Evolutionary conservation across 2,888 invertebrate genomes (phyloP).

Genomic region (Agrochola lota): DNA sequence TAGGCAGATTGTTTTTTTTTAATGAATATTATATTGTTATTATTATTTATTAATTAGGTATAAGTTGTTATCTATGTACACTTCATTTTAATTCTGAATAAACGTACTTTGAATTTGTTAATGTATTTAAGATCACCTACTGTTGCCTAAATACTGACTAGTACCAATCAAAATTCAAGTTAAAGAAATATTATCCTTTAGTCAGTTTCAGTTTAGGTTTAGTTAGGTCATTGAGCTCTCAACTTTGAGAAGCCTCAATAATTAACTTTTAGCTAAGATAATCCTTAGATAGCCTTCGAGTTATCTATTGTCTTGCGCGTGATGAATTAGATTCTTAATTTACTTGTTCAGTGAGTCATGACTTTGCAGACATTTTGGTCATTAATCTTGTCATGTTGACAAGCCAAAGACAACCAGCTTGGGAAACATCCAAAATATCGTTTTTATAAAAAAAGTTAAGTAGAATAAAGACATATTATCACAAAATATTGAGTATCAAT

Average conservation of each 20-base stretch:
- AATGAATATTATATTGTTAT: no score
- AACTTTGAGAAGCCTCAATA: background rate
- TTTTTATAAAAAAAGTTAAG: background rate
- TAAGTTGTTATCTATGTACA: no score
- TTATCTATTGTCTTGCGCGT: conserved; percentile 7
- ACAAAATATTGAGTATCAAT: no score
- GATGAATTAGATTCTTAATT: conserved; percentile 18
- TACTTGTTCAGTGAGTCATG: background rate
- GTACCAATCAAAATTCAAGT: background rate
- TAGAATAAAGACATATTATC: no score
- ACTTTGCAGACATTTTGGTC: background rate
- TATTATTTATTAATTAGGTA: no score
- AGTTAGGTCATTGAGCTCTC: background rate
- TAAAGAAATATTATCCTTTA: background rate
- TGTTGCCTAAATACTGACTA: background rate
- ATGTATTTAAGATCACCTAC: no score
- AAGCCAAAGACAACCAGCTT: background rate
- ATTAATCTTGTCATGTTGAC: conserved; percentile 4
- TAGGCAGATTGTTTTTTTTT: no score
- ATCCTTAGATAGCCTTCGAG: conserved; percentile 2
- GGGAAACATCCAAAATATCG: background rate
- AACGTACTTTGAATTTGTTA: no score
- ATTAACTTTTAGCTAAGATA: background rate
- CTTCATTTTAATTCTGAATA: no score
- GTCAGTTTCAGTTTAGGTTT: background rate